Base-by-base conservation (phyloP, 2,113 vertebrate species). In the Pitta sordida region DNA sequence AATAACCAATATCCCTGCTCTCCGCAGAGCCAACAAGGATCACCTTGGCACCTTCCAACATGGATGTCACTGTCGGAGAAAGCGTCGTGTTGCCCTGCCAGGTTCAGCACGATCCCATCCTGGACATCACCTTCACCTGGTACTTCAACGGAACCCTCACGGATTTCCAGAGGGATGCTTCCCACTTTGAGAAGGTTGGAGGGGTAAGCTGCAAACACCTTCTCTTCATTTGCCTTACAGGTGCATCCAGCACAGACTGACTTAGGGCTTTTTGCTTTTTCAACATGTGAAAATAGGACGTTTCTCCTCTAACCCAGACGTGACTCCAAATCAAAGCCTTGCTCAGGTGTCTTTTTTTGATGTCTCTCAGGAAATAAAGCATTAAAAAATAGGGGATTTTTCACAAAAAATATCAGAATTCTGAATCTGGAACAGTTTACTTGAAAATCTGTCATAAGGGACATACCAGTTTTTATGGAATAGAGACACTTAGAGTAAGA, bases 31-130 rank as follows among this genome's bases (percentile, higher is more conserved):
- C 99, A 52, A 99, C 99, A 11, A 98, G 98, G 93, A 99, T 99
- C 94, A 99, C 95, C 63, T 64, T 98, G 97, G 98, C 98, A 29
- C 99, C 99, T 16, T 98, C 98, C 73, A 99, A 98, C 97, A 98
- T 99, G 98, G 99, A 99, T 95, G 99, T 99, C 51, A 98, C 99
- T 4, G 99, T 99, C 49, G 99, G 99, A 37, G 99, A 99, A 96
- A 99, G 99, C 11, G 97, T 99, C 5, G 98, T 99, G 91, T 84
- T 99, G 91, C 99, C 99, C 52, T 99, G 99, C 97, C 99, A 99
- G 98, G 98, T 99, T 59, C 97, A 98, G 81, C 98, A 98, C 1
- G 99, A 99, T 95, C 99, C 99, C 18, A 94, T 98, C 24, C 96
- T 99, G 96, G 98, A 98, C 77, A 98, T 98, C 85, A 98, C 97